A percentile compares a stretch with the other conserved stretches of the same genome.
These are phyloP conservation scores for Poeciliopsis gracilis DNA, from an alignment of 2,797 vertebrate genomes.

Conservation along the genomic window DNA sequence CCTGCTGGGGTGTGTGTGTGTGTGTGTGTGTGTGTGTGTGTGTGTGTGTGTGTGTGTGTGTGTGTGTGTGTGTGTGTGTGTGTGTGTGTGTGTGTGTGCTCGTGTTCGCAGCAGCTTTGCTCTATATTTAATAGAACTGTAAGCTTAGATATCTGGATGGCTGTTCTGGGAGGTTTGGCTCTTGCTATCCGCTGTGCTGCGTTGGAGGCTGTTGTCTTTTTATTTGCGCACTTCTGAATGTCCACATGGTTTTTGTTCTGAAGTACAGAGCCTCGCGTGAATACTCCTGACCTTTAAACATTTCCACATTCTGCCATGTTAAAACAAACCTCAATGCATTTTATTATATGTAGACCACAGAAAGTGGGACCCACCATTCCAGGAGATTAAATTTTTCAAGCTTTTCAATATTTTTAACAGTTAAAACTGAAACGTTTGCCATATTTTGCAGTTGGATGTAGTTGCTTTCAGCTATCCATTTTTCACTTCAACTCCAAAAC, in stretches of 20 bases:
- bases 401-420: neutral
- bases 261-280: neutral
- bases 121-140: conserved; percentile 29
- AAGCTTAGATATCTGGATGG: conserved; percentile 11
- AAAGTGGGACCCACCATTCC: neutral
- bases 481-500: neutral
- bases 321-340: neutral
- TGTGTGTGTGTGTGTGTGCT: neutral
- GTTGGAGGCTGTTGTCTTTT: neutral
- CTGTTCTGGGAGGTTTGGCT: conserved; percentile 3
- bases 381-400: neutral
- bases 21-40: conserved; percentile 3
- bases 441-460: neutral
- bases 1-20: neutral
- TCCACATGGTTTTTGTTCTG: neutral
- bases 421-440: neutral
- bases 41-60: neutral
- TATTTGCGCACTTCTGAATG: conserved; percentile 4
- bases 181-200: neutral
- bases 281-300: neutral
- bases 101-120: conserved; percentile 26
- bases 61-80: conserved; percentile 6
- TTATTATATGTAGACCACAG: neutral
- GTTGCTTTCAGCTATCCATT: too few relatives aligned
- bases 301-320: neutral